Evolutionary conservation across 2,797 vertebrate genomes (phyloP).

Genomic region (Xyrichtys novacula): DNA sequence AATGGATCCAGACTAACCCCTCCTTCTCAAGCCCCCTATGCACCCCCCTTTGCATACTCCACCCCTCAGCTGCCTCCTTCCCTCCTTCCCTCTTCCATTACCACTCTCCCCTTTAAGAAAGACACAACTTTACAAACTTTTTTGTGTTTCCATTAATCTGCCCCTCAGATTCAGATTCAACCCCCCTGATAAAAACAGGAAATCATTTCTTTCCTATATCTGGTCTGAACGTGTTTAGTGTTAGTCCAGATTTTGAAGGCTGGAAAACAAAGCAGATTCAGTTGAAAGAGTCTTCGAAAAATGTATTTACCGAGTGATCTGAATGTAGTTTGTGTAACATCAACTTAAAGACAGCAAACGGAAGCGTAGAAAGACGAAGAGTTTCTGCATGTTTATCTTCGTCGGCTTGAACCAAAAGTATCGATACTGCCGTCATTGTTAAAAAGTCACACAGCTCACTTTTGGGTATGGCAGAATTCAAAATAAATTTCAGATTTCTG

Average conservation of each 20-base stretch:
- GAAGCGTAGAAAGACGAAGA: neutral
- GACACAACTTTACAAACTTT: neutral
- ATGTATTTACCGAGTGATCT: neutral
- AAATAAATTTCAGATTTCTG: conserved; percentile 43
- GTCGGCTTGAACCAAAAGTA: conserved; percentile 22
- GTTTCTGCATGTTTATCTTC: neutral
- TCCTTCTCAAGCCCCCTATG: conserved; percentile 1
- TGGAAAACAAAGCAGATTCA: no score
- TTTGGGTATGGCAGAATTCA: conserved; percentile 33
- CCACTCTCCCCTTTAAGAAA: conserved; percentile 5
- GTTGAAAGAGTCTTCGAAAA: no score
- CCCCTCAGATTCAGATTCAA: no score
- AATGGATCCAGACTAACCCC: conserved; percentile 81
- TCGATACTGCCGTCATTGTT: conserved; percentile 9
- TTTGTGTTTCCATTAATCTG: neutral
- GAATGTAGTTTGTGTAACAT: neutral
- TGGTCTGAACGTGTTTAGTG: no score
- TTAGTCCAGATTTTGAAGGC: no score
- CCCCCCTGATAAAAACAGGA: no score
- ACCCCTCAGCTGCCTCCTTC: neutral
- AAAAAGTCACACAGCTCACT: conserved; percentile 13
- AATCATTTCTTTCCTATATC: no score
- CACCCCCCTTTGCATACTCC: conserved; percentile 8
- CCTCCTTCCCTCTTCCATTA: conserved; percentile 1
- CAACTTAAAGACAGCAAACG: neutral